These are phyloP conservation scores for Carabus problematicus DNA, from an alignment of 2,888 invertebrate genomes.

Conservation along the genomic window DNA sequence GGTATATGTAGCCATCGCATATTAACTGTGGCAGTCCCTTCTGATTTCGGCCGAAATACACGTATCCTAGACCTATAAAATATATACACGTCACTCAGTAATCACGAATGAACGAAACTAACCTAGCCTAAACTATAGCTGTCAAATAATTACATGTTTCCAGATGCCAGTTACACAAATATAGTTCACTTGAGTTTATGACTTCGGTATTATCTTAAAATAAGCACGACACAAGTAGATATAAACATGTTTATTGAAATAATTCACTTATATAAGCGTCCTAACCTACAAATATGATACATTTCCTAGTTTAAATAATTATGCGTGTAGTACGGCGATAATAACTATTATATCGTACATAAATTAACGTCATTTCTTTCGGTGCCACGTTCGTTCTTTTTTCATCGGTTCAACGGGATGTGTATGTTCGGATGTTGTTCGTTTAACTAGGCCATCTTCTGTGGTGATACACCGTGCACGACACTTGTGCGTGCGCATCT, in stretches of 20 bases:
- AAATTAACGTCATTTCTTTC: no score
- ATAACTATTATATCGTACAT: no score
- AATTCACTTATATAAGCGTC: no score
- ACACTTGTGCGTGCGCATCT: slow-evolving; percentile 49
- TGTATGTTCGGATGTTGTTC: slow-evolving; percentile 26
- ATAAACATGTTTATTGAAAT: background rate
- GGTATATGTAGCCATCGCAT: slow-evolving; percentile 49
- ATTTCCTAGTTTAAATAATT: no score
- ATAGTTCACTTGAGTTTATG: no score
- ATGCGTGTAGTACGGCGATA: no score
- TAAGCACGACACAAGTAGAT: no score
- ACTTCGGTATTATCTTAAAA: background rate
- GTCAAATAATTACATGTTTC: no score
- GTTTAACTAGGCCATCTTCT: slow-evolving; percentile 23
- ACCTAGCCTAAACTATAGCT: background rate
- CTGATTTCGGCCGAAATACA: slow-evolving; percentile 22
- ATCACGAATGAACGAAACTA: background rate
- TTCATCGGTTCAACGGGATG: slow-evolving; percentile 41
- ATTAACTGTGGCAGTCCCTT: slow-evolving; percentile 45
- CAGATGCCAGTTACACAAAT: no score
- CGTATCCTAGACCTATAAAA: slow-evolving; percentile 18
- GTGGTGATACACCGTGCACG: slow-evolving; percentile 40
- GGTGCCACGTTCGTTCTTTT: background rate
- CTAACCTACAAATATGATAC: no score
- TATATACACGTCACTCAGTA: background rate